A percentile compares a stretch with the other conserved stretches of the same genome.
phyloP scores from a whole-genome alignment of 1,140 invertebrate genomes.

The Cotesia typhae region DNA sequence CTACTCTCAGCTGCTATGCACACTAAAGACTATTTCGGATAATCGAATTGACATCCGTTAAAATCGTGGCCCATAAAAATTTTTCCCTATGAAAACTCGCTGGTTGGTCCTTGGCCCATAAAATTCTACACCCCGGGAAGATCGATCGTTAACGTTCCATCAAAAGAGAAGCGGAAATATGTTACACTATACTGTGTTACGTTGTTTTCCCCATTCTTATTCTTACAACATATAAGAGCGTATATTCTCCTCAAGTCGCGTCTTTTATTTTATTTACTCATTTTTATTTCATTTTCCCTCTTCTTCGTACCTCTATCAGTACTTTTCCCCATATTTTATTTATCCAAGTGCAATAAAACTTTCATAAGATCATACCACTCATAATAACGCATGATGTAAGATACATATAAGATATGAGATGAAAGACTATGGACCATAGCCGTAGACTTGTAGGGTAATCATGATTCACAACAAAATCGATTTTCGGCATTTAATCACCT shows the following conservation, averaged over 20 bases:
- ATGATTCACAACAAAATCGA: too few species aligned
- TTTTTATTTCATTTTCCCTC: not conserved
- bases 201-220: slow-evolving; percentile 17
- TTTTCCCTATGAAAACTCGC: slow-evolving; percentile 14
- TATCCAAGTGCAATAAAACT: not conserved
- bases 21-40: slow-evolving; percentile 37
- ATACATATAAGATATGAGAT: too few species aligned
- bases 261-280: not conserved
- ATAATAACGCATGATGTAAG: too few species aligned
- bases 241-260: not conserved
- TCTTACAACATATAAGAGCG: not conserved
- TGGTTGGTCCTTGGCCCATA: slow-evolving; percentile 14
- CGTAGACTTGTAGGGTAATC: too few species aligned
- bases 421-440: too few species aligned
- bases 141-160: slow-evolving; percentile 38
- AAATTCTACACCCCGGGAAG: slow-evolving; percentile 29
- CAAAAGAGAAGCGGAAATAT: slow-evolving; percentile 29
- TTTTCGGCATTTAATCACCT: too few species aligned
- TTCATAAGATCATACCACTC: too few species aligned
- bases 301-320: not conserved
- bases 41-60: slow-evolving; percentile 42
- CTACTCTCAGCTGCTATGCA: slow-evolving; percentile 33
- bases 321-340: not conserved
- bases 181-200: not conserved
- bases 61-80: slow-evolving; percentile 32